Evolutionary conservation across 2,797 vertebrate species (phyloP), one percentile per base, ranked within the genome.

Genomic region (Chelidonichthys spinosus): DNA sequence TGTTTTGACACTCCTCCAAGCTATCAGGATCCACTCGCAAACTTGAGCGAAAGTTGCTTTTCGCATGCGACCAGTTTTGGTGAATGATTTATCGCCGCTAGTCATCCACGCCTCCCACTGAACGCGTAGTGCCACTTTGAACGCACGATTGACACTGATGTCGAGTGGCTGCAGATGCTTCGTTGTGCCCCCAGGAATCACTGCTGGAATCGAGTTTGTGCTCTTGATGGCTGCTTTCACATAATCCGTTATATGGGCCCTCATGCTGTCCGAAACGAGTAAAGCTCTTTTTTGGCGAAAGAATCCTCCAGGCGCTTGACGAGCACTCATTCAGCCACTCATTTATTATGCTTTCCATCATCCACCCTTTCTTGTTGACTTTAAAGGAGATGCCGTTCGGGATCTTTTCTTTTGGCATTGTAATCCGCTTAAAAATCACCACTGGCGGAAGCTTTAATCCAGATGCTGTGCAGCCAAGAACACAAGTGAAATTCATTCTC

Each of bases 71-170:
- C 64, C 69, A 10, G 46, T 69, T 70, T 74, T 74, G 7, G 69
- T 72, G n/a, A 72, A 70, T 11, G 74, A 76, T 58, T 70, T 76
- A 18, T 70, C 43, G 2, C 76, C 63, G 11, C 40, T 63, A 2
- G 76, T 78, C 69, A 72, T 79, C 59, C 70, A 63, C 17, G 77
- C 54, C 60, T 79, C 64, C 60, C 53, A 69, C 60, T 59, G 1
- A 43, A 55, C 66, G 0, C 44, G 46, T 2, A 70, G 50, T 42
- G 71, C 63, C 11, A 17, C 39, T 40, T 18, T 47, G 32, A 14
- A 60, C 15, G 66, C 63, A 36, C 11, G 58, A 14, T 61, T 61
- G 2, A 61, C 58, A 43, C 40, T 42, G 59, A 61, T 61, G 40
- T 62, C 42, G 0, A 62, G 40, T 33, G 32, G 40, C n/a, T 60